Conservation (phyloP, 2,888 invertebrate species). For the Ganaspis brasiliensis region DNA sequence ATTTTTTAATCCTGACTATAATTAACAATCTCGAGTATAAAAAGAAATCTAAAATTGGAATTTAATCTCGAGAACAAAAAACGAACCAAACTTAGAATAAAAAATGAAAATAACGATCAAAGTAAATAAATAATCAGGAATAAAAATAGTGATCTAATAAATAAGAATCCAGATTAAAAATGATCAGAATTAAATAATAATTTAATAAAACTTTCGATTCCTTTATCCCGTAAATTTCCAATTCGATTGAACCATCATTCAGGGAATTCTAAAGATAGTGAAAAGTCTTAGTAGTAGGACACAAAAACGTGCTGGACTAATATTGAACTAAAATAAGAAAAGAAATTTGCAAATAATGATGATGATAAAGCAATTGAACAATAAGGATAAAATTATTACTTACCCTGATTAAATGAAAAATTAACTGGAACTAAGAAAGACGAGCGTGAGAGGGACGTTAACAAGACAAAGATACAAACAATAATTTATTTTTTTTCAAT, state of each 20-base stretch:
- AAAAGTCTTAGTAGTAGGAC: background rate
- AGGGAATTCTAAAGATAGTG: background rate
- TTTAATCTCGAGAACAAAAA: no score
- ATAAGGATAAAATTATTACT: constrained; percentile 51
- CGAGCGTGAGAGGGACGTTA: constrained; percentile 64
- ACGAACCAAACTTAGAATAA: no score
- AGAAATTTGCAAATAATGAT: constrained; percentile 19
- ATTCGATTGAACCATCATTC: background rate
- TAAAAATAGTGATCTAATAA: no score
- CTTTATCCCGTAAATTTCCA: background rate
- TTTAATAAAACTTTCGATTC: background rate
- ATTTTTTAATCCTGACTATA: no score
- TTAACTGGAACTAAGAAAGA: constrained; percentile 55
- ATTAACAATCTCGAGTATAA: no score
- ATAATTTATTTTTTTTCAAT: constrained; percentile 77
- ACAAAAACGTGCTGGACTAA: background rate
- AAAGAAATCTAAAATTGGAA: no score
- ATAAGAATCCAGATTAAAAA: no score
- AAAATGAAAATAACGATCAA: no score
- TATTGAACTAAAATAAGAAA: constrained; percentile 52
- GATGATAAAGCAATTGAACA: constrained; percentile 50
- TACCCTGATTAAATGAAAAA: constrained; percentile 62
- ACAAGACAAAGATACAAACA: constrained; percentile 75
- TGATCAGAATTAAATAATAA: background rate
- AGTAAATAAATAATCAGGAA: background rate